A percentile compares a stretch with the other conserved stretches of the same genome.
Conservation (phyloP, 1,140 invertebrate species). For the Callitettix versicolor region DNA sequence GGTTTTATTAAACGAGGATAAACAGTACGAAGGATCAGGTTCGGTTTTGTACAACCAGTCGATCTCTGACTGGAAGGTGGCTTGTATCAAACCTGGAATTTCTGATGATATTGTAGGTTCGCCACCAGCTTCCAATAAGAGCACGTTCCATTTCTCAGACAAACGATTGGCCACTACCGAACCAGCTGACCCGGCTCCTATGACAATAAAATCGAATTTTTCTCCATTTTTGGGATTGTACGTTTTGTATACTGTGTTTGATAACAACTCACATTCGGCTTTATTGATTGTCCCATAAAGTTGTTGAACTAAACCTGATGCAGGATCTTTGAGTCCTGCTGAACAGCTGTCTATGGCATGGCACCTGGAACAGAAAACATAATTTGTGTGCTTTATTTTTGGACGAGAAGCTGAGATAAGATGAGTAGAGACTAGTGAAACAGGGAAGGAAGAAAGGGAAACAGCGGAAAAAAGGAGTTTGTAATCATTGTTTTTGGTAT, state of each 20-base stretch:
- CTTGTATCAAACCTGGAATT: conserved; percentile 61
- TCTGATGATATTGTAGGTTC: conserved; percentile 72
- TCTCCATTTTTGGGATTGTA: conserved; percentile 33
- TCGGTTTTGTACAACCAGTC: conserved; percentile 91
- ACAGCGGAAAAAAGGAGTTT: no score
- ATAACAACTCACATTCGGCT: neutral
- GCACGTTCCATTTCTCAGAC: conserved; percentile 71
- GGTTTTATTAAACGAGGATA: conserved; percentile 30
- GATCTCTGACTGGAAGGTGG: conserved; percentile 62
- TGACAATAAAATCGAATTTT: conserved; percentile 33
- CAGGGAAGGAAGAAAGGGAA: no score
- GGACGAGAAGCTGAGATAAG: no score
- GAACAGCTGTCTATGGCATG: no score
- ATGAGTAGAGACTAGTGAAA: no score
- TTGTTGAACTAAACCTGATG: no score
- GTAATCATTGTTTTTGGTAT: no score
- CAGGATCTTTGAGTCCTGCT: no score
- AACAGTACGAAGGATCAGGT: conserved; percentile 45
- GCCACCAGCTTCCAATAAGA: conserved; percentile 72
- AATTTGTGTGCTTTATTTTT: no score
- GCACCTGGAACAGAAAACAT: no score
- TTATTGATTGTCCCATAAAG: neutral
- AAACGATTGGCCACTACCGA: conserved; percentile 83
- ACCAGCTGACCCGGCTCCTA: conserved; percentile 83
- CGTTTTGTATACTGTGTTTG: conserved; percentile 45